Evolutionary conservation across 2,113 vertebrate genomes (phyloP), one percentile per base, ranked within the genome.

Genomic region (Pachypanchax playfairii): DNA sequence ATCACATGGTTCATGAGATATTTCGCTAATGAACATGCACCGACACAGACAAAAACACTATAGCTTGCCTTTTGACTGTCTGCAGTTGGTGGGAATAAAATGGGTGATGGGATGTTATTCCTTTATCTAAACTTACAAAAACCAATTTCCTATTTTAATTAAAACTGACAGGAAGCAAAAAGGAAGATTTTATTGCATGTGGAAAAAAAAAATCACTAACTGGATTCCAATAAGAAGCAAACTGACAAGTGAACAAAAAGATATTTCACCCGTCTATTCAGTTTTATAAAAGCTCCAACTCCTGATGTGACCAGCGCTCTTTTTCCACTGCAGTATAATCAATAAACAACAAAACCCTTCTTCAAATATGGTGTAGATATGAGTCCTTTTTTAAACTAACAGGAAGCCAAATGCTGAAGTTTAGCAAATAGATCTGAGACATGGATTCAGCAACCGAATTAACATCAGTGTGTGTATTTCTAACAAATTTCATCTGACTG

Each of bases 361-460:
- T 22, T 12, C 3, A 47, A 59, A 68, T 2, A 13, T 24, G 7
- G 33, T 38, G 22, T 4, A 33, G 3, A 3, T 21, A 55, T 39
- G 42, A 17, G 4, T 17, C 54, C 14, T 25, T 67, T 60, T 20
- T 11, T 42, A 43, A 21, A n/a, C 31, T 24, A 2, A 18, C 35
- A 36, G 3, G 13, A 52, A 42, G 11, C 43, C 35, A 0, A 18
- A 39, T 42, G 25, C 14, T 55, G 21, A 33, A 24, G 38, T 55
- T 65, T 5, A 69, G 53, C 54, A 49, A 44, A 33, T 25, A 63
- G 43, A 60, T 18, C 22, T 4, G 12, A 38, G 14, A 60, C 6
- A 13, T 36, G 35, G 58, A 20, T 42, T 50, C 51, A 52, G 11
- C 13, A 5, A 5, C 24, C 14, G 22, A 7, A 36, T 25, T 35